A percentile compares a stretch with the other conserved stretches of the same genome.
These are phyloP conservation scores for Threskiornis aethiopicus DNA, from an alignment of 2,797 vertebrate genomes.

Conservation along the genomic window DNA sequence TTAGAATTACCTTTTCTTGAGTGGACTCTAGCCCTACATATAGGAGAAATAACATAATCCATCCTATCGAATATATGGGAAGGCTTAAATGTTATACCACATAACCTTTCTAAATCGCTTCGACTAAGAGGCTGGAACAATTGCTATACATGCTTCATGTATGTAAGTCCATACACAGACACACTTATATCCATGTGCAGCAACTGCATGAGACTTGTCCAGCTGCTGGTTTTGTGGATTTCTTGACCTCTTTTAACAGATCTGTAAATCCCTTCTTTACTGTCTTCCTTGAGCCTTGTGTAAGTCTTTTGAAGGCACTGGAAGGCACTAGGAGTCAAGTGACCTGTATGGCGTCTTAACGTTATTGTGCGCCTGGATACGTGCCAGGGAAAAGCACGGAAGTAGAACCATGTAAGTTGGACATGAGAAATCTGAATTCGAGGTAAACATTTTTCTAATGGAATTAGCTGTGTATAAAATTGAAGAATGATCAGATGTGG, in stretches of 20 bases:
- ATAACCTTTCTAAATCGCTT: not conserved
- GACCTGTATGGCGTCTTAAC: rapidly evolving
- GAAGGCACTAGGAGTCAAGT: not conserved
- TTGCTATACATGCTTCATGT: rapidly evolving
- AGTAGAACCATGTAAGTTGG: not conserved
- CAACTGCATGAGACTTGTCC: not conserved
- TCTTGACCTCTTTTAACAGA: not conserved
- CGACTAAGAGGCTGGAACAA: not conserved
- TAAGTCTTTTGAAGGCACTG: not conserved
- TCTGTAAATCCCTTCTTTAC: not conserved
- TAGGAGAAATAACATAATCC: not conserved
- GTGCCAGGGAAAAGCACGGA: not conserved
- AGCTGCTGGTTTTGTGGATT: not conserved
- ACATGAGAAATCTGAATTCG: not conserved
- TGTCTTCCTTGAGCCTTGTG: not conserved
- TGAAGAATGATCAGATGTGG: not conserved
- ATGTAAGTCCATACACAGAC: not conserved
- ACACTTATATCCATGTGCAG: not conserved
- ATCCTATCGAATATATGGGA: not conserved
- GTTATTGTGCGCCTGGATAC: not conserved
- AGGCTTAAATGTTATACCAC: not conserved
- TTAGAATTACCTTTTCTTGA: not conserved
- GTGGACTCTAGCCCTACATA: not conserved
- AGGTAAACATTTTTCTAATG: not conserved
- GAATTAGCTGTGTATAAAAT: not conserved